Conservation (phyloP, 2,888 invertebrate species). For the Himalopsyche tibetana region DNA sequence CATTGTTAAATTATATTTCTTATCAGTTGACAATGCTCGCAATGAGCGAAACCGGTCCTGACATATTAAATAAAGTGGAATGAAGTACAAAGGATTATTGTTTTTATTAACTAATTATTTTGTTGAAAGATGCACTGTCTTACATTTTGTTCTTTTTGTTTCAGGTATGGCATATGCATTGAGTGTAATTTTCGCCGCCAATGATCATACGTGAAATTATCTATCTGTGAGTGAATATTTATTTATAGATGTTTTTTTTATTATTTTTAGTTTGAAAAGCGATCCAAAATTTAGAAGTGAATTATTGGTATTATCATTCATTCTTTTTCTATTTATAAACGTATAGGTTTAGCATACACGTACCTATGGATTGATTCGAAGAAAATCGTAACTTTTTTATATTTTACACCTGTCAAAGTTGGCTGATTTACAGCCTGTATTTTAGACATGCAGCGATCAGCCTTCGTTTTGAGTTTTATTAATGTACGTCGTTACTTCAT, state of each 20-base stretch:
- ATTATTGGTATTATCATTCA: slow-evolving; percentile 22
- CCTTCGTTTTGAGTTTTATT: slow-evolving; percentile 50
- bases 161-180: not conserved
- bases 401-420: slow-evolving; percentile 51
- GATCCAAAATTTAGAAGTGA: not conserved
- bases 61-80: too few species aligned
- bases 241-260: too few species aligned
- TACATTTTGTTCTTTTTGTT: not conserved
- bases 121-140: too few species aligned
- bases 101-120: too few species aligned
- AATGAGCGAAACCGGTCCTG: too few species aligned
- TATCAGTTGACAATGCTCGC: too few species aligned
- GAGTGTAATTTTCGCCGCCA: too few species aligned
- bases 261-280: too few species aligned
- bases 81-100: too few species aligned
- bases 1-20: too few species aligned
- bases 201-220: too few species aligned
- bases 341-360: not conserved
- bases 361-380: not conserved
- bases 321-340: not conserved
- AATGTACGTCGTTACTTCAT: slow-evolving; percentile 44
- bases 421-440: slow-evolving; percentile 50
- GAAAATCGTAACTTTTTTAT: slow-evolving; percentile 39
- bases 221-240: too few species aligned
- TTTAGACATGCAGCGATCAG: slow-evolving; percentile 50